Conservation (phyloP, 1,140 invertebrate genomes). For the Drosophila ficusphila region DNA sequence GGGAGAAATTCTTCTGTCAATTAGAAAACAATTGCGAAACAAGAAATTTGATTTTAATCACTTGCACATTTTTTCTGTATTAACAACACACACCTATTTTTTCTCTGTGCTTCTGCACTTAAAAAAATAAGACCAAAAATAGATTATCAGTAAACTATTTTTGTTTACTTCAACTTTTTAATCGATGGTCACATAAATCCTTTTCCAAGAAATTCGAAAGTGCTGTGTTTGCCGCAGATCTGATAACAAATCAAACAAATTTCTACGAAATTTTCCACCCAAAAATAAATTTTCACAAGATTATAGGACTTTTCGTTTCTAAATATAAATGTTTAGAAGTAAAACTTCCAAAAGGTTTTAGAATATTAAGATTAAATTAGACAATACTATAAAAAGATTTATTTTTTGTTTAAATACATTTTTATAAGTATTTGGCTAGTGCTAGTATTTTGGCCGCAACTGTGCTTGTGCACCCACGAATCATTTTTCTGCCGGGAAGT, state of each 20-base stretch:
- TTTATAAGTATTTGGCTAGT: neutral
- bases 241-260: constrained; percentile 10
- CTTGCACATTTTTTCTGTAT: constrained; percentile 21
- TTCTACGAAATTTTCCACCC: neutral
- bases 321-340: too few species aligned
- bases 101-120: neutral
- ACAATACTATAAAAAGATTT: neutral
- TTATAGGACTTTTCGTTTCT: neutral
- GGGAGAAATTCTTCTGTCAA: constrained; percentile 24
- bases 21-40: constrained; percentile 60
- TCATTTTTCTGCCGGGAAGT: constrained; percentile 29
- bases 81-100: neutral
- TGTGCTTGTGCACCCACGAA: neutral
- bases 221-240: neutral
- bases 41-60: constrained; percentile 21
- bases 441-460: neutral
- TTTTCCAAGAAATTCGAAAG: neutral
- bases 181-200: neutral
- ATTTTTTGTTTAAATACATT: neutral
- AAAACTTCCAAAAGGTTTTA: too few species aligned
- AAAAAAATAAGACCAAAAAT: neutral
- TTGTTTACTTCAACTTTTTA: constrained; percentile 3
- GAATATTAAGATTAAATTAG: too few species aligned
- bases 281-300: too few species aligned
- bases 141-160: neutral